Evolutionary conservation across 2,113 vertebrate genomes (phyloP), one percentile per base, ranked within the genome.

Genomic region (Paradisaea rubra): DNA sequence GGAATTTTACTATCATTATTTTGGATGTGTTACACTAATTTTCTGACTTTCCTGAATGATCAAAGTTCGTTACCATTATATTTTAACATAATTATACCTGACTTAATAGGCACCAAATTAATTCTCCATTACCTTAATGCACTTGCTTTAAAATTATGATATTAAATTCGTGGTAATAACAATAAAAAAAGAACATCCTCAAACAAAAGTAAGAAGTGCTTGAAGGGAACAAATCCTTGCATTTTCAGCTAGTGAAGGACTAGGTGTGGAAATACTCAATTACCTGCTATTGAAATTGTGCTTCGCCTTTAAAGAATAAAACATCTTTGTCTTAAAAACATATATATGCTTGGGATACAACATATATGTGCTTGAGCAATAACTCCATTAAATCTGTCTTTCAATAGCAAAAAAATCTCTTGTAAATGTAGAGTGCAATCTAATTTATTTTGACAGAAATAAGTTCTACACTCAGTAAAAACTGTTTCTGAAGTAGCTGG

Each of bases 181-280:
- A 90, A 16, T 66, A 35, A 73, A 66, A 63, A 60, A 86, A 49
- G 9, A 78, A 65, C 31, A 53, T 49, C 79, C 81, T 89, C 37
- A 84, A 91, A 85, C 6, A 73, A 74, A 71, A 30, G 35, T 78
- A 68, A 89, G 44, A 86, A 85, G 27, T 92, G 9, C 17, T 84
- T 86, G 17, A 73, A 54, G 11, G 73, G 37, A 9, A 85, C 27
- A 91, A 95, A 90, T 78, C 39, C 25, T 88, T 90, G 20, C 37
- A 73, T 81, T 92, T 89, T 92, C 72, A 86, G 39, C 50, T 77
- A 70, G 30, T 64, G 50, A 96, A 96, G 90, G 19, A 65, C 57
- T 81, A 66, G 20, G 61, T 66, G 50, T 53, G 93, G 84, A 93
- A 97, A 95, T 49, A 90, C 42, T n/a, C 13, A 65, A 41, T 33